phyloP scores from a whole-genome alignment of 1,140 invertebrate genomes.

The Diorhabda sublineata region DNA sequence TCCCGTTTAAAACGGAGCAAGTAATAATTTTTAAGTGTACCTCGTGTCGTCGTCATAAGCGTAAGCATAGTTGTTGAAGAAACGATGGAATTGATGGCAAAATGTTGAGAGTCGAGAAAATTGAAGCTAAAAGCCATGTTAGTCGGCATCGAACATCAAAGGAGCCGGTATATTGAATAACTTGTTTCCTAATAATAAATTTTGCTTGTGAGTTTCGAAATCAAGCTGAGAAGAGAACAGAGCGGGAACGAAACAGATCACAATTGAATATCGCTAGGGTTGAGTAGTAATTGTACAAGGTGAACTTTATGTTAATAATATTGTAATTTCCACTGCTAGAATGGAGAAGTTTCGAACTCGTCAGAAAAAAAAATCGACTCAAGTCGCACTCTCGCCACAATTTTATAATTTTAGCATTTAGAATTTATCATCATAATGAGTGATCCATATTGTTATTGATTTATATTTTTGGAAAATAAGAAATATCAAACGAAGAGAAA shows the following conservation, averaged over 20 bases:
- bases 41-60: not conserved
- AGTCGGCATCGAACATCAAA: conserved; percentile 38
- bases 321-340: no score
- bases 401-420: no score
- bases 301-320: not conserved
- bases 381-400: no score
- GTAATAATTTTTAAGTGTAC: not conserved
- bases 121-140: conserved; percentile 29
- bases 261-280: not conserved
- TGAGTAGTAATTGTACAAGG: not conserved
- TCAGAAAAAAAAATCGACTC: no score
- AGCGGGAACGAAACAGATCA: conserved; percentile 15
- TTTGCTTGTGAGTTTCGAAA: conserved; percentile 34
- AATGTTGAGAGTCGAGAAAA: conserved; percentile 17
- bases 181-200: conserved; percentile 45
- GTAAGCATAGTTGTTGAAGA: conserved; percentile 1
- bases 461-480: no score
- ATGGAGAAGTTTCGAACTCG: no score
- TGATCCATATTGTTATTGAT: no score
- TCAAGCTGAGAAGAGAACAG: conserved; percentile 31
- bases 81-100: not conserved
- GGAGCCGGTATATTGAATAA: conserved; percentile 41
- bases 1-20: not conserved
- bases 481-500: no score
- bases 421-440: no score